These are phyloP conservation scores for Ypsolopha sequella DNA, from an alignment of 2,888 invertebrate genomes.

Conservation along the genomic window DNA sequence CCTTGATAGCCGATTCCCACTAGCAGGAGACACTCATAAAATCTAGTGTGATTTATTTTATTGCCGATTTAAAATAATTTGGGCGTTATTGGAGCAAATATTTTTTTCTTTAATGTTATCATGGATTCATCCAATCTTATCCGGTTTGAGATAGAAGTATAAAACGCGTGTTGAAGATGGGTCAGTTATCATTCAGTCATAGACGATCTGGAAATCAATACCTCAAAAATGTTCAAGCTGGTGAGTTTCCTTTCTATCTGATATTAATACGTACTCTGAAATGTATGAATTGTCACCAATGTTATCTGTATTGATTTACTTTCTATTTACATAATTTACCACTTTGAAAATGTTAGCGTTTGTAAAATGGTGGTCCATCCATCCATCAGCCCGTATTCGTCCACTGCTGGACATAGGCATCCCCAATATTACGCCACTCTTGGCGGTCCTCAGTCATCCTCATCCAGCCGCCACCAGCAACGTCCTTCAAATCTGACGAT, in stretches of 20 bases:
- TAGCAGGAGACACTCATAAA: neutral
- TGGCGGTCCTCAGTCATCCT: no score
- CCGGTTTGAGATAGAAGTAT: constrained; percentile 1
- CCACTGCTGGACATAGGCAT: no score
- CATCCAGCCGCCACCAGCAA: no score
- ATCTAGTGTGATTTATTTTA: neutral
- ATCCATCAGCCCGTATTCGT: no score
- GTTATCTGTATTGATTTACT: no score
- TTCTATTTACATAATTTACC: no score
- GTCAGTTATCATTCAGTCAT: constrained; percentile 6
- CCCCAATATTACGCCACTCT: no score
- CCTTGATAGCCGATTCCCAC: neutral
- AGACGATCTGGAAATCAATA: neutral
- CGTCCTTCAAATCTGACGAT: no score
- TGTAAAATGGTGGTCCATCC: no score
- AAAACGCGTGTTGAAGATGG: neutral
- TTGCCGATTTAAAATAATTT: neutral
- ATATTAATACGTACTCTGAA: neutral
- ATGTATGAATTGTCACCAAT: no score
- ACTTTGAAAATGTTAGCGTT: no score
- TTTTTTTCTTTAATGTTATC: neutral
- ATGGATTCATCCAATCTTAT: neutral
- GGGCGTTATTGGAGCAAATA: no score
- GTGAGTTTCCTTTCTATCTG: constrained; percentile 10
- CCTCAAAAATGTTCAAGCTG: constrained; percentile 21